phyloP scores from a whole-genome alignment of 1,140 invertebrate genomes.

The Oncopeltus fasciatus region DNA sequence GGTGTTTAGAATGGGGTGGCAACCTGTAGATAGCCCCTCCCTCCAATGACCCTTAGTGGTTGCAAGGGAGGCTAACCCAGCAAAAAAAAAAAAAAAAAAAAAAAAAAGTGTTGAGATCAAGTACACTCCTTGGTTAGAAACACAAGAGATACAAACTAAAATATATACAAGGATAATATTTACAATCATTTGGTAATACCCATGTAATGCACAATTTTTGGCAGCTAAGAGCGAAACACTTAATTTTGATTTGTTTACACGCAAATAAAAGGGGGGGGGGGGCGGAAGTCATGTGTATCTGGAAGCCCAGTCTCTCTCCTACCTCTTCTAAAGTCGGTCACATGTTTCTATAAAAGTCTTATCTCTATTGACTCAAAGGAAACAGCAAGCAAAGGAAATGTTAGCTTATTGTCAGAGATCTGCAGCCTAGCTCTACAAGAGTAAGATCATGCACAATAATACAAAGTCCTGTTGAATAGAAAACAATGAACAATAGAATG shows the following conservation, averaged over 20 bases:
- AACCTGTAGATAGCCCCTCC: too few relatives aligned
- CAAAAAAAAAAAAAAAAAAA: too few relatives aligned
- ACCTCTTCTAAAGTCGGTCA: neutral
- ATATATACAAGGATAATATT: neutral
- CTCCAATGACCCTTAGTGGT: too few relatives aligned
- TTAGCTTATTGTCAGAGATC: neutral
- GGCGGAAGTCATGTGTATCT: slow-evolving; percentile 4
- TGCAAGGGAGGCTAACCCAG: too few relatives aligned
- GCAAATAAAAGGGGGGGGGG: neutral
- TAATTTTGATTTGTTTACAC: neutral
- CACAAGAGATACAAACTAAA: neutral
- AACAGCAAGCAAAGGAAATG: neutral
- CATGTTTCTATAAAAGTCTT: neutral
- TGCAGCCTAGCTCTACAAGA: too few relatives aligned
- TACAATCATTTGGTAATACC: slow-evolving; percentile 4
- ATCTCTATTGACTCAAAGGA: neutral
- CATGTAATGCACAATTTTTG: neutral
- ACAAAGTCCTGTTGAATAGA: too few relatives aligned
- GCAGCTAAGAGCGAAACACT: slow-evolving; percentile 9
- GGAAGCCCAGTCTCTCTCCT: slow-evolving; percentile 9
- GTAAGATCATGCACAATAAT: too few relatives aligned
- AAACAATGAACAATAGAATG: too few relatives aligned
- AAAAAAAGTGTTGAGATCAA: too few relatives aligned
- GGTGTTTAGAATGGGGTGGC: too few relatives aligned
- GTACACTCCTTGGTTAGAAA: too few relatives aligned